Base-by-base conservation (phyloP, 1,140 invertebrate genomes). In the Acromyrmex echinatior region DNA sequence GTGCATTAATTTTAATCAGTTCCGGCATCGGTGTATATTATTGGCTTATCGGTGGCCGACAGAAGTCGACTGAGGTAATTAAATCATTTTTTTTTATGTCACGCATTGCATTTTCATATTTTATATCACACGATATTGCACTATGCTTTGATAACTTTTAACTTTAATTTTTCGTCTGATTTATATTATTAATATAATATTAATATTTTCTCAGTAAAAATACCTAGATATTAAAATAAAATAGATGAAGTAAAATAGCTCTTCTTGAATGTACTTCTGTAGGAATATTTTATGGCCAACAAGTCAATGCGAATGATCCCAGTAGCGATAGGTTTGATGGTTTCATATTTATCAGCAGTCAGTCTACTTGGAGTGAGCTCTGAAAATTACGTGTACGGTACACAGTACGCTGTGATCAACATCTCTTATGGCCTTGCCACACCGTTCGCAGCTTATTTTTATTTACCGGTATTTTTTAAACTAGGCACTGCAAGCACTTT, bases 311-410 rank as follows among this genome's bases (percentile, higher is more conserved):
- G 96, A n/a, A 96, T 98, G 71, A 92, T 95, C 16, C 98, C 98
- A 0, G 98, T 99, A 0, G 97, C 98, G 5, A 97, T 99, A 86
- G 98, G 98, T 18, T 94, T 99, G 14, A 98, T 98, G 97, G 98
- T 98, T n/a, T 98, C 98, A 86, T 99, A 99, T 93, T 98, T 99
- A 97, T 99, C 98, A 2, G 98, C 98, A 21, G 97, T 99, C 25
- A 98, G 98, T 16, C 95, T 99, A 39, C 96, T 99, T 9, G 99
- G 98, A n/a, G 97, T 98, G 0, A 97, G 97, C 3, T 97, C 97
- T 45, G 98, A 99, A 95, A 98, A 97, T 94, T 98, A 98, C 93
- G 96, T 96, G 85, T 97, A 97, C 93, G 98, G 98, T 53, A 97
- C 97, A 76, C 97, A 98, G 93, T 99, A 98, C 95, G 96, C 98